These are phyloP conservation scores for Anorthoa munda DNA, from an alignment of 2,888 invertebrate species.

Conservation along the genomic window DNA sequence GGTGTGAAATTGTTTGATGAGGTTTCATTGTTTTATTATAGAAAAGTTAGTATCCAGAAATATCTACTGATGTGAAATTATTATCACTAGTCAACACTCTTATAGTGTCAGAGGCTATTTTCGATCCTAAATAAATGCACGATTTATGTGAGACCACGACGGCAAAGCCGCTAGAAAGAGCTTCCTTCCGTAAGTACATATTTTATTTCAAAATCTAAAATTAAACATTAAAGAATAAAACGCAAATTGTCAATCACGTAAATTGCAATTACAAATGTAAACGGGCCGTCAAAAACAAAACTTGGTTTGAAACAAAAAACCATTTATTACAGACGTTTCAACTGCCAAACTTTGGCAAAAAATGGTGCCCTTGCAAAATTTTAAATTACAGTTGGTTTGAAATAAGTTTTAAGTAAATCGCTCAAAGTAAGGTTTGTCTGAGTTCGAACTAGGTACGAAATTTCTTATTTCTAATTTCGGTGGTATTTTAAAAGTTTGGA, in stretches of 20 bases:
- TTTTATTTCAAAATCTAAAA: no score
- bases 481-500: slow-evolving; percentile 45
- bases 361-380: slow-evolving; percentile 12
- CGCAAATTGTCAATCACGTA: slow-evolving; percentile 27
- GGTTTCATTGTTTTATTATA: no score
- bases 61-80: no score
- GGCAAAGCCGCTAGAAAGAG: no score
- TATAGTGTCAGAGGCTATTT: no score
- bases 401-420: slow-evolving; percentile 50
- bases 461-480: slow-evolving; percentile 47
- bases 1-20: no score
- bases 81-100: no score
- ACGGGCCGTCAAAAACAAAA: slow-evolving; percentile 28
- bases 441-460: slow-evolving; percentile 17
- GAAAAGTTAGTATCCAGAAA: no score
- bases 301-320: slow-evolving; percentile 31
- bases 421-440: slow-evolving; percentile 18
- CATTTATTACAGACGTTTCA: slow-evolving; percentile 37
- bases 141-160: no score
- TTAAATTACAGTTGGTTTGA: slow-evolving; percentile 24
- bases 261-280: slow-evolving; percentile 37
- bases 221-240: slow-evolving; percentile 1
- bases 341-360: slow-evolving; percentile 38
- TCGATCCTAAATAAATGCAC: no score
- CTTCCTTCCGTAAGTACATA: no score